Base-by-base conservation (phyloP, 2,797 vertebrate species). In the Xerus rutilus region DNA sequence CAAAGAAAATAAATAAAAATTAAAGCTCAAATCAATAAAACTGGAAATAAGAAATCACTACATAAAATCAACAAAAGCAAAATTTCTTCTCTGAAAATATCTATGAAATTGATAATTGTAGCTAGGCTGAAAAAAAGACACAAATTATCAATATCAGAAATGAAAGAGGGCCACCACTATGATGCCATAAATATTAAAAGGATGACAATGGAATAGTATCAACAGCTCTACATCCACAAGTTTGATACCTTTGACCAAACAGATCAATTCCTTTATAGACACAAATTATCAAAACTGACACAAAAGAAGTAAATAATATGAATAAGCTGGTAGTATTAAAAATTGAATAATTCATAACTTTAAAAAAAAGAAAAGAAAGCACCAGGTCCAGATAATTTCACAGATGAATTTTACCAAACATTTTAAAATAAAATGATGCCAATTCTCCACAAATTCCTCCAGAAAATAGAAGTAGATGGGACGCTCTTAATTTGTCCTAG, bases 31-130 rank as follows among this genome's bases (percentile, higher is more conserved):
- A 72, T 49, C n/a, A 79, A 74, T 43, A 21, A 64, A 84, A 67
- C 5, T 72, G 35, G 77, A 95, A 69, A 59, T 10, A 69, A 52
- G 62, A 94, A 72, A 74, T 83, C 39, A 73, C 52, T 39, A 69
- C 13, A 73, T 54, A 91, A 91, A 95, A 45, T 52, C 45, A 73
- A 35, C 23, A 67, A 82, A 83, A 81, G 13, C 17, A 67, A 89
- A 76, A 52, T 67, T 21, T 39, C 32, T 23, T 59, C 69, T 49
- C 32, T 86, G 43, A 92, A 92, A 94, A 72, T 76, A n/a, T 64
- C 57, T 89, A 69, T 89, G 62, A 84, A 88, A 77, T 45, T 54
- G n/a, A 76, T 28, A 83, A 77, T 67, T 67, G 13, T 85, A 94
- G 57, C 8, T 67, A 49, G 70, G 32, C 32, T 20, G 13, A 28